Conservation (phyloP, 2,113 vertebrate genomes). For the Pyxicephalus adspersus region DNA sequence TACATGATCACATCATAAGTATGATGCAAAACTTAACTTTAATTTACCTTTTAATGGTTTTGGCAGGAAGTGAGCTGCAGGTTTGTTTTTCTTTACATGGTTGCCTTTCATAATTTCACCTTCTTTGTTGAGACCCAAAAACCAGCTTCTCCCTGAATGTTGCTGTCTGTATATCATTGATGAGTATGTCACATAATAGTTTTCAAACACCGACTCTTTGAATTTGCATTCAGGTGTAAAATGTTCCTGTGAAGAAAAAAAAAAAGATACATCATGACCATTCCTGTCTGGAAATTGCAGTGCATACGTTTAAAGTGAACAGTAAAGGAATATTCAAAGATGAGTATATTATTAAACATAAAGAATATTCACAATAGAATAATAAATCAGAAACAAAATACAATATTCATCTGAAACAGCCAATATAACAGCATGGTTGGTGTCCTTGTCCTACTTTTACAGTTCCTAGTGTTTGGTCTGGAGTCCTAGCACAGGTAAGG, state of each 20-base stretch:
- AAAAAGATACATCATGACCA: slow-evolving; percentile 38
- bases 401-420: slow-evolving; percentile 9
- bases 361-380: slow-evolving; percentile 23
- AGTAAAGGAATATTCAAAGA: neutral
- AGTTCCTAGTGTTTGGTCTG: too few relatives aligned
- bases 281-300: neutral
- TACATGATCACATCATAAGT: too few relatives aligned
- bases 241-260: slow-evolving; percentile 85
- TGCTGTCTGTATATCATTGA: slow-evolving; percentile 99
- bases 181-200: slow-evolving; percentile 99
- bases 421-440: neutral
- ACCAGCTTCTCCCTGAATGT: slow-evolving; percentile 97
- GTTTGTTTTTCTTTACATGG: slow-evolving; percentile 98
- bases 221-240: slow-evolving; percentile 99
- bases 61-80: slow-evolving; percentile 97
- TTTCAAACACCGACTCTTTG: slow-evolving; percentile 99
- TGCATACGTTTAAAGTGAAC: neutral
- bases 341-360: slow-evolving; percentile 2
- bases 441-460: neutral
- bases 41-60: slow-evolving; percentile 96
- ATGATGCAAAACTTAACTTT: neutral
- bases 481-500: too few relatives aligned
- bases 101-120: slow-evolving; percentile 99
- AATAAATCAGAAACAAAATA: slow-evolving; percentile 8
- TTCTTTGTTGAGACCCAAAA: slow-evolving; percentile 98